Evolutionary conservation across 2,888 invertebrate genomes (phyloP), one percentile per base, ranked within the genome.

Genomic region (Cantharis rustica): DNA sequence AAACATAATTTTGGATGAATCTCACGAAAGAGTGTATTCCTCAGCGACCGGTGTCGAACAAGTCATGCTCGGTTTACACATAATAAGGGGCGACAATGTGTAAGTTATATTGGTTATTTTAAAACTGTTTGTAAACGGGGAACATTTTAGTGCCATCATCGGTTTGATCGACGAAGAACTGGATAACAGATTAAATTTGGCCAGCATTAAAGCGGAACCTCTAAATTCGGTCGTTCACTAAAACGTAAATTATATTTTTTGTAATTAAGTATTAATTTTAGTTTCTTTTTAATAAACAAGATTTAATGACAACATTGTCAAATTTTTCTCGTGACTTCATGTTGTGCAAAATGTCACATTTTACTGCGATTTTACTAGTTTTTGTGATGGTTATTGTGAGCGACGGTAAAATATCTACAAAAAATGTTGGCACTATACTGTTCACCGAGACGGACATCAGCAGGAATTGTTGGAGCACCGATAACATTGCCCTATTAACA

Each of bases 11-110:
- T 90, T 99, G 80, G 98, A 99, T 86, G 99, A 99, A 88, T 98
- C 98, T 47, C 98, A 98, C 86, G 99, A 99, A 88, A 91, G 99
- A 84, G 98, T 99, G n/a, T 99, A 97, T 89, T 98, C 97, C 69
- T 93, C 95, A 10, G 93, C 94, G 1, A 92, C 95, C 82, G 99
- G 99, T 27, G 96, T 99, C 47, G 96, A 97, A 85, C 96, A 96
- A 89, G 98, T 99, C 75, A 96, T 98, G 75, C 91, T 99, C 66
- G 99, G 99, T 17, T 91, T 99, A 72, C 99, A 99, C 87, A 98
- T 99, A 80, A 97, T 99, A 82, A 91, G 99, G 84, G 99, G 99
- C 78, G 99, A 99, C 86, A 99, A 99, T 90, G 96, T 99, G 91
- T 95, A 90, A 90, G 93, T 90, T 61, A 17, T 10, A 26, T 61